phyloP scores from a whole-genome alignment of 2,113 vertebrate species.

The Alaudala cheleensis region DNA sequence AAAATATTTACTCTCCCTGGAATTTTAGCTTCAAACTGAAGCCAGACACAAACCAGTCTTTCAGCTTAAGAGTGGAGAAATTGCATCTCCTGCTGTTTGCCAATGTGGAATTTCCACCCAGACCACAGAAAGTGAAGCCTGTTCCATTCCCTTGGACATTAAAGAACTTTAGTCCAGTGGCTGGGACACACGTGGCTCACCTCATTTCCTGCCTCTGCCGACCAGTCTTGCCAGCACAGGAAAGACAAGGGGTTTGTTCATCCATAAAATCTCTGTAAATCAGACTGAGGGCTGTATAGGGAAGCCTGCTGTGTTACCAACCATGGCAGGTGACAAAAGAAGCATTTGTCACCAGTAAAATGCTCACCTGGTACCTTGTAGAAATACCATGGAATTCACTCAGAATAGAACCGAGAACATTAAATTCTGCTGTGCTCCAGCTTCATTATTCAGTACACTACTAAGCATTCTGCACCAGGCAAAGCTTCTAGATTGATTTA shows the following conservation, averaged over 20 bases:
- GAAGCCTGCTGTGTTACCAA: background rate
- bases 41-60: background rate
- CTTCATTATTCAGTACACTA: background rate
- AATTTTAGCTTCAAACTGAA: constrained; percentile 14
- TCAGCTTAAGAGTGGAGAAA: background rate
- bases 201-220: background rate
- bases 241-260: background rate
- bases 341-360: background rate
- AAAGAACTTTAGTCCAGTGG: background rate
- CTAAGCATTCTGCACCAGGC: background rate
- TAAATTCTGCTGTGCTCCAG: background rate
- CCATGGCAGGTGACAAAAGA: background rate
- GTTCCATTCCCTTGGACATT: background rate
- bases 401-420: background rate
- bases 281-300: background rate
- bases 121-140: background rate
- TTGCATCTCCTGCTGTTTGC: background rate
- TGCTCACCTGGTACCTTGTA: background rate
- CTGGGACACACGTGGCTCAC: background rate
- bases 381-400: background rate
- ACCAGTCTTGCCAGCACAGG: background rate
- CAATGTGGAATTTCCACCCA: background rate
- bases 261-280: background rate
- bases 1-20: background rate
- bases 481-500: background rate